Evolutionary conservation across 2,113 vertebrate species (phyloP).

Genomic region (Regulus satrapa): DNA sequence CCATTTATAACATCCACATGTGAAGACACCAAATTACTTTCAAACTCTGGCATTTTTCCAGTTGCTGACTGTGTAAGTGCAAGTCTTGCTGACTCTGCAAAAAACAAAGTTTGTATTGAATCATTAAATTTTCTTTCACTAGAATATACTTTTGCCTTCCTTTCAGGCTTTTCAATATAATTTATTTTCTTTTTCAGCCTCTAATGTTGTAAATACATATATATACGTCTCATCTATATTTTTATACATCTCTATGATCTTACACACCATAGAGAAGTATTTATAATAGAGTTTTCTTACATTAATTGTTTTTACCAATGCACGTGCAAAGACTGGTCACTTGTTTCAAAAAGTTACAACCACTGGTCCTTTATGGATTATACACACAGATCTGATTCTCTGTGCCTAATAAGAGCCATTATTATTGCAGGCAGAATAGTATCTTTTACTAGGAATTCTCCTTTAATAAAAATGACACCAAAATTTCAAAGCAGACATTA

Average conservation of each 20-base stretch:
- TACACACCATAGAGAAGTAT: neutral
- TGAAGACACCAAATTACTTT: neutral
- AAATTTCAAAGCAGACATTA: neutral
- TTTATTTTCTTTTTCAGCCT: neutral
- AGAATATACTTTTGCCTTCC: neutral
- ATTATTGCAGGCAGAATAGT: neutral
- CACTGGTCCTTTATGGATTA: neutral
- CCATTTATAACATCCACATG: neutral
- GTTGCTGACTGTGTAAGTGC: neutral
- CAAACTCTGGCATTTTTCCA: slow-evolving; percentile 40
- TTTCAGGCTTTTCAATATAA: neutral
- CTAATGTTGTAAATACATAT: neutral
- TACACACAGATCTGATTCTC: neutral
- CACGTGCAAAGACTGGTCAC: neutral
- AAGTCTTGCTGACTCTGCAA: slow-evolving; percentile 39
- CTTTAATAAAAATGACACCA: neutral
- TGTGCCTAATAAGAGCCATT: neutral
- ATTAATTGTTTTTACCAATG: neutral
- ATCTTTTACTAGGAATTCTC: neutral
- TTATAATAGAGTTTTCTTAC: neutral
- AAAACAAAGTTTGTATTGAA: neutral
- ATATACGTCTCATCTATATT: neutral
- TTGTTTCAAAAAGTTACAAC: neutral
- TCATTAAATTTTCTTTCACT: neutral
- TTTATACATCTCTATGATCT: neutral